phyloP scores from a whole-genome alignment of 2,888 invertebrate genomes.

The Labia minor region DNA sequence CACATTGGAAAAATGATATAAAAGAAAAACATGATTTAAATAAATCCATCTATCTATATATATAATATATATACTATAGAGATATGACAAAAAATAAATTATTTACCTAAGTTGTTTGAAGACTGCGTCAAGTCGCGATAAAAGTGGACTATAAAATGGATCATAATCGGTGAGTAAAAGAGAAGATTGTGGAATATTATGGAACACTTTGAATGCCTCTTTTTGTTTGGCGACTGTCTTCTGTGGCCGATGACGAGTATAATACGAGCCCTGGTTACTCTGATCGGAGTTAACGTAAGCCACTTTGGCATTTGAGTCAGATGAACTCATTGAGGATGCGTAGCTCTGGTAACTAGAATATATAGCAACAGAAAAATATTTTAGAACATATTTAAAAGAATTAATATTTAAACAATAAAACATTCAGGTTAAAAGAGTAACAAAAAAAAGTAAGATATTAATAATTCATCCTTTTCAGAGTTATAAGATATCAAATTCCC shows the following conservation, averaged over 20 bases:
- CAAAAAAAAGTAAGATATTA: too few species aligned
- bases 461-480: too few species aligned
- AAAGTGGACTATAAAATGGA: slow-evolving; percentile 72
- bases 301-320: slow-evolving; percentile 35
- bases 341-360: slow-evolving; percentile 26
- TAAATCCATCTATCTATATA: too few species aligned
- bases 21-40: too few species aligned
- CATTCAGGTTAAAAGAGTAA: too few species aligned
- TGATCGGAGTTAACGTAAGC: slow-evolving; percentile 22
- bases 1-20: too few species aligned
- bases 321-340: slow-evolving; percentile 20
- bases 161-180: slow-evolving; percentile 75
- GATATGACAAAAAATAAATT: too few species aligned
- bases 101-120: slow-evolving; percentile 32
- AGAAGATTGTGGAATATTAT: slow-evolving; percentile 74
- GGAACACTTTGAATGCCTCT: slow-evolving; percentile 71
- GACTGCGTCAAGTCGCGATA: slow-evolving; percentile 54
- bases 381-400: neutral
- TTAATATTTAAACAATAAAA: slow-evolving; percentile 30
- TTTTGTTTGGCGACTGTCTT: slow-evolving; percentile 29
- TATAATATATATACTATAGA: too few species aligned
- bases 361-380: too few species aligned
- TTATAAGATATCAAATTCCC: too few species aligned
- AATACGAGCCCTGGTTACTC: slow-evolving; percentile 39
- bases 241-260: slow-evolving; percentile 44